phyloP scores from a whole-genome alignment of 2,113 vertebrate genomes.

The Progne subis region DNA sequence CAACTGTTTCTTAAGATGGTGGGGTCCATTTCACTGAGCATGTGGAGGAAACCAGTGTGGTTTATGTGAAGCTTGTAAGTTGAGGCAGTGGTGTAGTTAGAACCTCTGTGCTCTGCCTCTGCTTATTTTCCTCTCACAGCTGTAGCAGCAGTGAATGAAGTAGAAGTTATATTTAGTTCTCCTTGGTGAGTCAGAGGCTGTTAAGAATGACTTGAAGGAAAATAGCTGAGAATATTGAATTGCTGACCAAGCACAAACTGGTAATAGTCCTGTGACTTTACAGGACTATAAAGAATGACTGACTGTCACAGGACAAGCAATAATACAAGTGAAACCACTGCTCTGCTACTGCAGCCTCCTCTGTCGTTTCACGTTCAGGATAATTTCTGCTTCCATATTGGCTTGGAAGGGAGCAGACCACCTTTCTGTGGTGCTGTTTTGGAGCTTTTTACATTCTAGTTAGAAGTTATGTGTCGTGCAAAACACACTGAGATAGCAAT shows the following conservation, averaged over 20 bases:
- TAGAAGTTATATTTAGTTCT: background rate
- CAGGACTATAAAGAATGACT: background rate
- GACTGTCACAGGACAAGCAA: background rate
- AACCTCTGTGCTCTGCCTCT: background rate
- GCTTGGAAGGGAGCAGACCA: background rate
- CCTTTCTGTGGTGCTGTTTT: background rate
- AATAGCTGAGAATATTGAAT: background rate
- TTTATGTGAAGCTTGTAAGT: background rate
- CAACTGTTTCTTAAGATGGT: background rate
- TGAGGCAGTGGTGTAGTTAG: background rate
- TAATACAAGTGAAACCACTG: background rate
- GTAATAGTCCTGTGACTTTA: background rate
- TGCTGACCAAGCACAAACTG: background rate
- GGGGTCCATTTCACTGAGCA: background rate
- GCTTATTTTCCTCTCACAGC: background rate
- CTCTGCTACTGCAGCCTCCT: background rate
- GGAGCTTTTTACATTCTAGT: background rate
- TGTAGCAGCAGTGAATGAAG: background rate
- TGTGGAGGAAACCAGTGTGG: background rate
- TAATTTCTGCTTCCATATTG: background rate
- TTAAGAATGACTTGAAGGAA: background rate
- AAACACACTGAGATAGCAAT: background rate
- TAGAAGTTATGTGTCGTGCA: background rate
- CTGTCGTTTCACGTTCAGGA: background rate
- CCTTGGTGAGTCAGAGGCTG: background rate